These are phyloP conservation scores for Rhadinocentrus ornatus DNA, from an alignment of 2,797 vertebrate genomes.

Conservation along the genomic window DNA sequence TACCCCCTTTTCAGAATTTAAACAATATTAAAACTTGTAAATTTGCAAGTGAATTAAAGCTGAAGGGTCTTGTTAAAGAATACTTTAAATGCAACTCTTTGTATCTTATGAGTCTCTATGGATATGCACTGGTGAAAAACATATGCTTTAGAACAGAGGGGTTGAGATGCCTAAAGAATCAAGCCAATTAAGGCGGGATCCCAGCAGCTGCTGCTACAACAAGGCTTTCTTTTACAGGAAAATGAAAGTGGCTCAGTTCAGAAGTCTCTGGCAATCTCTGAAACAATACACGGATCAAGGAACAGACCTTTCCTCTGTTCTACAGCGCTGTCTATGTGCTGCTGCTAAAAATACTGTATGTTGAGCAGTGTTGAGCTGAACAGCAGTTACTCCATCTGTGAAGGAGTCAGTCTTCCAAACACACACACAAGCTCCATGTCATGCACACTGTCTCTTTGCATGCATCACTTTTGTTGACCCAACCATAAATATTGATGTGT, in stretches of 20 bases:
- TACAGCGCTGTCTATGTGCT: slow-evolving; percentile 16
- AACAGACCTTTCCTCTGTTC: slow-evolving; percentile 51
- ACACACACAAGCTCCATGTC: background rate
- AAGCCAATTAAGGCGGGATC: slow-evolving; percentile 47
- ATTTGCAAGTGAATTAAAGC: background rate
- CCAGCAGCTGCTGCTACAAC: slow-evolving; percentile 7
- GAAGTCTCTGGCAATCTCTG: slow-evolving; percentile 42
- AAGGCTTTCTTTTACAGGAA: slow-evolving; percentile 16
- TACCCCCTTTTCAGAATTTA: background rate
- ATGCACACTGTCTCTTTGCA: slow-evolving; percentile 2
- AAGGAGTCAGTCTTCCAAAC: slow-evolving; percentile 27
- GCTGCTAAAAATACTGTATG: slow-evolving; percentile 41
- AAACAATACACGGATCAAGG: slow-evolving; percentile 58
- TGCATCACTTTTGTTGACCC: slow-evolving; percentile 11
- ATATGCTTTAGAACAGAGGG: slow-evolving; percentile 36
- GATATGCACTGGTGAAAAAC: slow-evolving; percentile 34
- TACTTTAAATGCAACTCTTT: background rate
- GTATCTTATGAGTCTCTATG: slow-evolving; percentile 6
- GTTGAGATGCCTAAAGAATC: slow-evolving; percentile 20
- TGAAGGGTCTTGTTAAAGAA: too few species aligned
- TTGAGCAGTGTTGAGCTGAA: slow-evolving; percentile 24
- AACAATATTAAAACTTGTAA: background rate
- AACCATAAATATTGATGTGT: slow-evolving; percentile 36
- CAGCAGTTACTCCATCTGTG: slow-evolving; percentile 58
- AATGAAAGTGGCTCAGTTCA: slow-evolving; percentile 51